phyloP scores from a whole-genome alignment of 2,797 vertebrate species.

The Micromesistius poutassou region DNA sequence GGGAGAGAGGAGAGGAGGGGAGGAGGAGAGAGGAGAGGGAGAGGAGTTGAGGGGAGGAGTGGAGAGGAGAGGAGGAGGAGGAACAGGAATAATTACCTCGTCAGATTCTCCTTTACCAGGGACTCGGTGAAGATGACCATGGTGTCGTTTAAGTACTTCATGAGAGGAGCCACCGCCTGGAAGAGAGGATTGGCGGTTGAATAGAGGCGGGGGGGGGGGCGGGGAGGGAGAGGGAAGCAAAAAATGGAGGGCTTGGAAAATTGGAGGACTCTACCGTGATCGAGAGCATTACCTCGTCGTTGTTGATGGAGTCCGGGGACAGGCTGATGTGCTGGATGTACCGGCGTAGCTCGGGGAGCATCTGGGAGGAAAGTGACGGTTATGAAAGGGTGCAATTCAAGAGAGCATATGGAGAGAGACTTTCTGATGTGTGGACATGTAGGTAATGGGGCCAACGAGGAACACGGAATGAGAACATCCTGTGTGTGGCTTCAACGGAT shows the following conservation, averaged over 20 bases:
- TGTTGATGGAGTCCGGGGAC: conserved; percentile 89
- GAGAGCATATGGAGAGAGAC: too few species aligned
- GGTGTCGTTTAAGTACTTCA: conserved; percentile 87
- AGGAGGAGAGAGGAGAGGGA: too few species aligned
- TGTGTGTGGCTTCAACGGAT: not conserved
- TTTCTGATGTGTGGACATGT: too few species aligned
- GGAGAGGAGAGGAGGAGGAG: conserved; percentile 4
- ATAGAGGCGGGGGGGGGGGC: not conserved
- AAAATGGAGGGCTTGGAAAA: not conserved
- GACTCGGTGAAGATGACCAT: conserved; percentile 78
- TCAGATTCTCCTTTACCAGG: conserved; percentile 82
- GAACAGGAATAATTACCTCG: conserved; percentile 65
- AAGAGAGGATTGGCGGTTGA: not conserved
- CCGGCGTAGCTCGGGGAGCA: conserved; percentile 80
- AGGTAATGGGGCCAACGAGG: too few species aligned
- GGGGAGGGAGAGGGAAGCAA: not conserved
- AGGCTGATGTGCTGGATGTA: conserved; percentile 88
- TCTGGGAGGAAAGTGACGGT: conserved; percentile 67
- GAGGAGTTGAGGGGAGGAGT: too few species aligned
- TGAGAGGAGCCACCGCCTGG: conserved; percentile 83
- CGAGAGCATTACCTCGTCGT: conserved; percentile 75
- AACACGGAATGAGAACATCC: too few species aligned
- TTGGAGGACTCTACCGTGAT: not conserved
- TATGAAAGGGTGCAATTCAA: not conserved
- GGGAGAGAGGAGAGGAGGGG: too few species aligned